Evolutionary conservation across 1,140 invertebrate genomes (phyloP).

Genomic region (Steinernema khuongi): DNA sequence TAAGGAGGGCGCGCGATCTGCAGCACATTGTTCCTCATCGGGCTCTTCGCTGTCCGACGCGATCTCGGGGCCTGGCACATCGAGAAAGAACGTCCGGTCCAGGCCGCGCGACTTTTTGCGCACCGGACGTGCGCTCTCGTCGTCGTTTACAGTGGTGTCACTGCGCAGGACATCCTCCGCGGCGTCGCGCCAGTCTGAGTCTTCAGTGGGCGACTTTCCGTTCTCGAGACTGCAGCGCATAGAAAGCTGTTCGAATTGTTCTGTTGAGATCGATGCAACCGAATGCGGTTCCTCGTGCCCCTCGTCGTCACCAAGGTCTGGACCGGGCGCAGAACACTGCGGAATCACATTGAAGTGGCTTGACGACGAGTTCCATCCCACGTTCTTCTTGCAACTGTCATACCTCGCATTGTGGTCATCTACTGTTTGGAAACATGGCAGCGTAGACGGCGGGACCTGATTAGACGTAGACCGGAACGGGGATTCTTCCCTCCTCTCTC

Average conservation of each 20-base stretch:
- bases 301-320: conserved; percentile 28
- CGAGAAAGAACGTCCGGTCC: conserved; percentile 3
- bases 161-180: conserved; percentile 19
- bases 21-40: neutral
- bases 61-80: conserved; percentile 15
- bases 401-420: conserved; percentile 31
- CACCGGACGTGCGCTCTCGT: neutral
- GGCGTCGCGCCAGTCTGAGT: conserved; percentile 26
- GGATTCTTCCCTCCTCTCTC: conserved; percentile 16
- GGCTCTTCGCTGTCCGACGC: conserved; percentile 7
- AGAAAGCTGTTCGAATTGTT: conserved; percentile 14
- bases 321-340: conserved; percentile 23
- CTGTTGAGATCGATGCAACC: neutral
- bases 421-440: conserved; percentile 26
- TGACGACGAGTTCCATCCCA: conserved; percentile 25
- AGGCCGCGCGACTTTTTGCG: neutral
- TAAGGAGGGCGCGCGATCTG: neutral
- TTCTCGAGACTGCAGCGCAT: conserved; percentile 12
- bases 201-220: conserved; percentile 21
- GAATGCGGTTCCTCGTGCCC: conserved; percentile 18
- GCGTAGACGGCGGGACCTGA: neutral
- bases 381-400: conserved; percentile 23
- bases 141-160: neutral
- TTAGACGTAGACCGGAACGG: neutral
- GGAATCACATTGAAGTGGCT: conserved; percentile 1